Evolutionary conservation across 2,113 vertebrate genomes (phyloP), one percentile per base, ranked within the genome.

Genomic region (Sciurus niger): DNA sequence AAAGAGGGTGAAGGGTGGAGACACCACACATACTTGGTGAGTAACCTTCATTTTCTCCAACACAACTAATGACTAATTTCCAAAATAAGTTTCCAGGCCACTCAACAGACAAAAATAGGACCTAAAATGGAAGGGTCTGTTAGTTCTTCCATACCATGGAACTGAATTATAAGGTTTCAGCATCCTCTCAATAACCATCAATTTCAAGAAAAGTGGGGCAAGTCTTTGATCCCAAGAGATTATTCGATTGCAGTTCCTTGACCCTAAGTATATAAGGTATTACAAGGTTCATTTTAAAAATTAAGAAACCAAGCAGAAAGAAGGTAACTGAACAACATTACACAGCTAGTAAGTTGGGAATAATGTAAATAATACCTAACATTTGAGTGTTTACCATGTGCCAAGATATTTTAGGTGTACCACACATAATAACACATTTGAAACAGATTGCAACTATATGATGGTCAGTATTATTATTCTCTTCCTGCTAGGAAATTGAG

Each of bases 231-330:
- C 46, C 20, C 14, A 30, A 37, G 48, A 87, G 18, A 90, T 63
- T 11, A 76, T 67, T 8, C 65, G 16, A 58, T 16, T 53, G 34
- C 40, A 80, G 40, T 6, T 12, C 68, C 28, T 92, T 34, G 11
- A 9, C 32, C 63, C 37, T 17, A 70, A 22, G 11, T 74, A 46
- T 16, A 5, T 34, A 85, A 96, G 16, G 9, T 76, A 43, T 89
- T 94, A 67, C 84, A 74, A 76, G 40, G 51, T 22, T 73, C 51
- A 92, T 80, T 96, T 97, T 94, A 73, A 73, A 97, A 94, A 55
- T 87, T 68, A 93, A 82, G 20, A 67, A 90, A 25, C 28, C 20
- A 84, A 24, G 53, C 53, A 32, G 53, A 93, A n/a, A 96, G 58
- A 93, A 89, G n/a, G 28, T 46, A 80, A 92, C 22, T 72, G 53